These are phyloP conservation scores for Aleadryas rufinucha DNA, from an alignment of 2,113 vertebrate genomes.

Conservation along the genomic window DNA sequence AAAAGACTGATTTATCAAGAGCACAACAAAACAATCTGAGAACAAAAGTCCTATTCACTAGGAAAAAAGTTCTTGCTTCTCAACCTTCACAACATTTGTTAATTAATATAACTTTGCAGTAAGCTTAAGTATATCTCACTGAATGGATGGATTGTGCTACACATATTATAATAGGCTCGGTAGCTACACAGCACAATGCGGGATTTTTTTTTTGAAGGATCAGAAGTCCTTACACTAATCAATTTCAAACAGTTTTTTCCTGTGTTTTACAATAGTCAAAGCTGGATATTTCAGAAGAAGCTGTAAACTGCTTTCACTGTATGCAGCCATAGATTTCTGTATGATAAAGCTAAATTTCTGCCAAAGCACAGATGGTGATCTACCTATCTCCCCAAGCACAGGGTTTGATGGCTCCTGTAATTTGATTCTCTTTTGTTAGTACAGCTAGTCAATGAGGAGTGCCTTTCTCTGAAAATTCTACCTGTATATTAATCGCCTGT, in stretches of 20 bases:
- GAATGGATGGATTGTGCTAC: constrained; percentile 3
- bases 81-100: neutral
- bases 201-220: neutral
- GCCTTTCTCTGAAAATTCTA: constrained; percentile 17
- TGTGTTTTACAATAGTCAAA: neutral
- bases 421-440: neutral
- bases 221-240: neutral
- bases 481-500: neutral
- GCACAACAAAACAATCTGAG: neutral
- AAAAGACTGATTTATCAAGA: neutral
- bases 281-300: neutral
- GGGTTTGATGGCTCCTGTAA: neutral
- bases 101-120: constrained; percentile 12
- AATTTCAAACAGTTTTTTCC: neutral
- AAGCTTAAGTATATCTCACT: neutral
- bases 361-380: neutral
- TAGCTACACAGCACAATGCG: neutral
- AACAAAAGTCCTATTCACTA: neutral
- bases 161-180: neutral
- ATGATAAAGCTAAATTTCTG: neutral
- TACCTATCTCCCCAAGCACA: neutral
- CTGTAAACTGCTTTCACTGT: neutral
- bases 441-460: neutral
- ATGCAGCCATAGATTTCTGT: neutral
- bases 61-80: neutral